Base-by-base conservation (phyloP, 1,140 invertebrate genomes). In the Drosophila paulistorum region DNA sequence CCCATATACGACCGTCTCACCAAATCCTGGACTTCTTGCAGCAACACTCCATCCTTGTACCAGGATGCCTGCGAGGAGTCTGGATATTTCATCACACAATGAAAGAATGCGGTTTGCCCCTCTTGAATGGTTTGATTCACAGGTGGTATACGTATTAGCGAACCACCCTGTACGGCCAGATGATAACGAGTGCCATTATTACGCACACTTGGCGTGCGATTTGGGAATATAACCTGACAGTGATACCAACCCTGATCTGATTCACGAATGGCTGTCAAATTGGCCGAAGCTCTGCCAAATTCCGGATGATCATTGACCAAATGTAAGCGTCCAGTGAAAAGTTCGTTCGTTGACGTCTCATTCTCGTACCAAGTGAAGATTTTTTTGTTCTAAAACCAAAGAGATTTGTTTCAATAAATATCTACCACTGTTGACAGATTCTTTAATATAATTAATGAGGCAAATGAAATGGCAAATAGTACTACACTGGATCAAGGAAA, bases 231-330 rank as follows among this genome's bases (percentile, higher is more conserved):
- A 11, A 98, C 95, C 83, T 94, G 95, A 92, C 98, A 99, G 92
- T 98, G 96, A 92, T 98, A 99, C 95, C 97, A 97, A 61, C 97
- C 98, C 77, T 96, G 95, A 92, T 98, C 97, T 41, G 95, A 95
- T 91, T 98, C 97, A 67, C 96, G 94, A 75, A 98, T 97, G 57
- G 96, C 95, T n/a, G 96, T 97, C 60, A 98, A 93, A 92, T 98
- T 98, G 80, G 98, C 95, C 74, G 97, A 97, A 41, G 97, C 97
- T 74, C 94, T 94, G 63, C 96, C 96, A 58, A 94, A 95, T 3
- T 93, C 93, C 14, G 86, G 79, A 13, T 92, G 79, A 11, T 94
- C 93, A 11, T 94, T 92, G 7, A 95, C 84, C 48, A 94, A 93
- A 89, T 93, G 94, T 74, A 98, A 95, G 54, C 97, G 94, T 9